Evolutionary conservation across 2,888 invertebrate species (phyloP), one percentile per base, ranked within the genome.

Genomic region (Sinohyriopsis cumingii): DNA sequence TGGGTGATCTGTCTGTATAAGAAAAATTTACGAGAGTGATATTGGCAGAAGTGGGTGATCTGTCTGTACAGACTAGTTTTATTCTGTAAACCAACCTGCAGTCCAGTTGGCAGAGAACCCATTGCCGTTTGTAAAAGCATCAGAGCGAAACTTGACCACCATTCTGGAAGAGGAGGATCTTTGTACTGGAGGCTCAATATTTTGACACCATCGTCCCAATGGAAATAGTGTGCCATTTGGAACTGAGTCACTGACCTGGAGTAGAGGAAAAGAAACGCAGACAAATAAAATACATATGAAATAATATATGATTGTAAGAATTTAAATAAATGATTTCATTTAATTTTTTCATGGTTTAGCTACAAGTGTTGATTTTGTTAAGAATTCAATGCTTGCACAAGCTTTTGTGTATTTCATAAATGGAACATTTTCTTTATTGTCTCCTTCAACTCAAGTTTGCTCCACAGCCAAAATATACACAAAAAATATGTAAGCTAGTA

Each of bases 141-240:
- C 98, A 9, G 98, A 98, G 67, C 96, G 94, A 91, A 99, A 99
- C 90, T 96, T 96, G 66, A 99, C 95, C 69, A 95, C 92, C 86
- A 99, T 92, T 86, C 95, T 94, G 91, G 96, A 96, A 28, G 95
- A 94, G 7, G 95, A 94, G 1, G 97, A 97, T 80, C 95, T 95
- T 80, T 96, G 94, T 86, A 96, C 95, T 1, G 95, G 94, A 3
- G 98, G 98, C 68, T 95, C 93, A 89, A 96, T 95, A 90, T 97
- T 96, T 9, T 97, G 97, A 89, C 98, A 98, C 91, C 95, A 96
- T 84, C 95, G 94, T 55, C 95, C 92, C 20, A 92, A 94, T 3
- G 75, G 55, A 18, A 71, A 68, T 22, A 75, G 67, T 0, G 81
- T 79, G 4, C 84, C 82, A 73, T 85, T 84, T 18, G 68, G 25